Evolutionary conservation across 1,140 invertebrate genomes (phyloP).

Genomic region (Drosophila baimaii): DNA sequence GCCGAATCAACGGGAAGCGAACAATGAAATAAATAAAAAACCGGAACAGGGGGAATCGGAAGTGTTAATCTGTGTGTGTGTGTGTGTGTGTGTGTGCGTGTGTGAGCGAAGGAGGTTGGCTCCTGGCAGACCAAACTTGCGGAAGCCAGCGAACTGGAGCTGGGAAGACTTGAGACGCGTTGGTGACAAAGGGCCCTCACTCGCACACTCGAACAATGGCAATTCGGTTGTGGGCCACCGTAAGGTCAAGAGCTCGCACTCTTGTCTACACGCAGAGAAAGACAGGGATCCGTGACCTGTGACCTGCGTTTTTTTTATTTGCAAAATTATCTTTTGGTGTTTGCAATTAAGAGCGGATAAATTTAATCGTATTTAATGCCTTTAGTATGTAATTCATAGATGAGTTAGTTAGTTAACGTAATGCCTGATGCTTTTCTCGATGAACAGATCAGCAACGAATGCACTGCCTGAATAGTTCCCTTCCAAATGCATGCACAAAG

Average conservation of each 20-base stretch:
- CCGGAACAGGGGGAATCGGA: slow-evolving; percentile 43
- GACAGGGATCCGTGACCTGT: neutral
- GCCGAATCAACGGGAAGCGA: slow-evolving; percentile 36
- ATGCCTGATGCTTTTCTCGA: no score
- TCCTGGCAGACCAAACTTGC: slow-evolving; percentile 18
- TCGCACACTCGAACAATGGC: slow-evolving; percentile 14
- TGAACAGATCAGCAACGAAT: no score
- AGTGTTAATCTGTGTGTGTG: slow-evolving; percentile 53
- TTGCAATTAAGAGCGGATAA: neutral
- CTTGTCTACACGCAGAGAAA: neutral
- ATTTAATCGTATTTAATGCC: no score
- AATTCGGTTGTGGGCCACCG: slow-evolving; percentile 13
- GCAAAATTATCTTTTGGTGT: neutral
- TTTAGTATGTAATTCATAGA: no score
- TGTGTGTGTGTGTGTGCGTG: slow-evolving; percentile 3
- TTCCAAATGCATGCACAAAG: no score
- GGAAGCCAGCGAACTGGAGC: slow-evolving; percentile 12
- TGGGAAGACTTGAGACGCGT: slow-evolving; percentile 40
- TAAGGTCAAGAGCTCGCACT: slow-evolving; percentile 51
- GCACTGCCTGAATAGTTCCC: no score
- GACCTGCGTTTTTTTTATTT: slow-evolving; percentile 5
- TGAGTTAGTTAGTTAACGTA: no score
- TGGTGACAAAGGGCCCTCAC: slow-evolving; percentile 33
- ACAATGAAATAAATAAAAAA: slow-evolving; percentile 56
- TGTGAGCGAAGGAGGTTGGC: neutral